Percentiles rank a stretch among this genome's conserved stretches.
phyloP scores from a whole-genome alignment of 2,888 invertebrate genomes.

The Trimorus sp. region DNA sequence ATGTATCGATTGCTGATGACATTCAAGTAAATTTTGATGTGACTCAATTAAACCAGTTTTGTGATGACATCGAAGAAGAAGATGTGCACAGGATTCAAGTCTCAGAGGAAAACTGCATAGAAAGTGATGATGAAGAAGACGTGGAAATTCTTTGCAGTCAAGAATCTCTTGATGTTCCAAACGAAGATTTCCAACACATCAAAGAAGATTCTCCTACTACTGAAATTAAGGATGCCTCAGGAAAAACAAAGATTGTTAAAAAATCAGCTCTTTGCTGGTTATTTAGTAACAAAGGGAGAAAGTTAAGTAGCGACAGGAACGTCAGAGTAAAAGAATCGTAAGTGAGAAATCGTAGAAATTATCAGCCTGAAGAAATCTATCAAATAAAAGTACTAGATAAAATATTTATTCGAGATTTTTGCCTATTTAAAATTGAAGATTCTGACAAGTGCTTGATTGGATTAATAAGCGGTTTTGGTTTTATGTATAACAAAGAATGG shows the following conservation, averaged over 20 bases:
- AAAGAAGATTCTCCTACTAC: background rate
- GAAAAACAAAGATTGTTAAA: background rate
- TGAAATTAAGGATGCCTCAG: background rate
- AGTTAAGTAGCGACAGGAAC: slow-evolving; percentile 11
- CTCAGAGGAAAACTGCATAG: background rate
- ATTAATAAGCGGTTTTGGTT: slow-evolving; percentile 14
- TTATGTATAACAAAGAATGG: background rate
- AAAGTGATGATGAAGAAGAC: slow-evolving; percentile 5
- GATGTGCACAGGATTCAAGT: background rate
- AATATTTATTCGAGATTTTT: slow-evolving; percentile 8
- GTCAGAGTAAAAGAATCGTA: slow-evolving; percentile 11
- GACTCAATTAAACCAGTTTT: background rate
- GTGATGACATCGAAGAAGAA: background rate
- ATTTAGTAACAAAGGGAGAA: slow-evolving; percentile 1
- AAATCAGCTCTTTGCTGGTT: slow-evolving; percentile 11
- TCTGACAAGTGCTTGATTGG: background rate
- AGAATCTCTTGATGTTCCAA: background rate
- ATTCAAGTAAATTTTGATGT: slow-evolving; percentile 7
- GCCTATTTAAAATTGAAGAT: slow-evolving; percentile 1
- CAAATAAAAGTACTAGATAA: background rate
- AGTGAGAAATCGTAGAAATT: background rate
- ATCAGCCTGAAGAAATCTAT: no score
- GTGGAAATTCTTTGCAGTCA: background rate
- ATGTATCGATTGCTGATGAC: background rate
- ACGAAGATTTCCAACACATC: background rate